phyloP scores from a whole-genome alignment of 2,113 vertebrate genomes.

The Anoplopoma fimbria region DNA sequence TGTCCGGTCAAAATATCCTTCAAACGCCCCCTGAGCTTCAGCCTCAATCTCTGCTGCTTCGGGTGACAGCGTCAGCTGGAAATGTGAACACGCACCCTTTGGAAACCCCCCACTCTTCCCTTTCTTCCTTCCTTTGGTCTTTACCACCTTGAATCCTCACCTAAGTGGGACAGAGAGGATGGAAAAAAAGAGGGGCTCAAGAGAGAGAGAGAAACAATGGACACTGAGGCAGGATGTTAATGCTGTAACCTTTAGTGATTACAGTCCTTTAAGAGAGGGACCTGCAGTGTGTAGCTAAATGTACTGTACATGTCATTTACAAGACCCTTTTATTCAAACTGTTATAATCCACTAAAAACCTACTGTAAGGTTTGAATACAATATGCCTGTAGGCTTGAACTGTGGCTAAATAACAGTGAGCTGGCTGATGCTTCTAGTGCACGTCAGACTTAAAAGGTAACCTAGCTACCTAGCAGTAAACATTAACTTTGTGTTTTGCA shows the following conservation, averaged over 20 bases:
- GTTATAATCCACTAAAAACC: background rate
- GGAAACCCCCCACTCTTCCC: constrained; percentile 38
- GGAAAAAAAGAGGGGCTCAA: background rate
- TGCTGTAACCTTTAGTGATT: constrained; percentile 27
- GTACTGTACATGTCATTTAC: background rate
- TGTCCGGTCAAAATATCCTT: constrained; percentile 14
- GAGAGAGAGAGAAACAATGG: constrained; percentile 18
- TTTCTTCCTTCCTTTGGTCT: constrained; percentile 13
- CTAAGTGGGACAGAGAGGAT: constrained; percentile 19
- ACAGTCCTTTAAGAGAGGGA: background rate
- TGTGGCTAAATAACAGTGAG: background rate
- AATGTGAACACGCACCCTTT: constrained; percentile 12
- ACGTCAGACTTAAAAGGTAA: background rate
- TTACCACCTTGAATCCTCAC: constrained; percentile 31
- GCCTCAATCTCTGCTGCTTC: background rate
- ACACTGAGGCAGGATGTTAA: constrained; percentile 38
- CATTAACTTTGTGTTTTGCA: background rate
- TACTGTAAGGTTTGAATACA: background rate
- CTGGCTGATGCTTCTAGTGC: background rate
- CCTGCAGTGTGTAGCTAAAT: background rate
- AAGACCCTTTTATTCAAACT: background rate
- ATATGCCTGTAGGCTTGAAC: background rate
- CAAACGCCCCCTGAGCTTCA: background rate
- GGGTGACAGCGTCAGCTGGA: background rate
- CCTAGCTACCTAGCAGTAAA: background rate